A percentile compares a stretch with the other conserved stretches of the same genome.
These are phyloP conservation scores for Sterna hirundo DNA, from an alignment of 2,113 vertebrate genomes.

Conservation along the genomic window DNA sequence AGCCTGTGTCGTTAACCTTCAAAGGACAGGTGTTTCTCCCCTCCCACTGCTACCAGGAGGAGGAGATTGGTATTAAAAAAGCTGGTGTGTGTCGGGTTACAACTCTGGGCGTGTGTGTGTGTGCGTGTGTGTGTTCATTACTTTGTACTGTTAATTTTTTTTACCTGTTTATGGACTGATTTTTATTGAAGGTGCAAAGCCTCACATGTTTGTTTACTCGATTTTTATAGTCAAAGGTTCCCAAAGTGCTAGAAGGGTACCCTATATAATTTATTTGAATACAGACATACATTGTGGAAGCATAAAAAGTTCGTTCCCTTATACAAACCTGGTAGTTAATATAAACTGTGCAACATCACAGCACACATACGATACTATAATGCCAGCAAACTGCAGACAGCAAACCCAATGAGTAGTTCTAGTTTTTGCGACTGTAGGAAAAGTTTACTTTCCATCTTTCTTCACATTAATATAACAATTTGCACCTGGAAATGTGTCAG, in stretches of 20 bases:
- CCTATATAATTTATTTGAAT: background rate
- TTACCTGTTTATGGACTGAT: background rate
- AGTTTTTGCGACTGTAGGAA: background rate
- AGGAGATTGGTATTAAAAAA: background rate
- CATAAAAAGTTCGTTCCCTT: background rate
- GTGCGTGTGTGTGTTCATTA: background rate
- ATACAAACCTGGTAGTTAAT: background rate
- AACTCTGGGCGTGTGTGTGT: background rate
- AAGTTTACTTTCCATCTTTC: background rate
- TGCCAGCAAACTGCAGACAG: background rate
- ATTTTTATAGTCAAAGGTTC: background rate
- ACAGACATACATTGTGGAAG: background rate
- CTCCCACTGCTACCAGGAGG: background rate
- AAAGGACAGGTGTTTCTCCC: background rate
- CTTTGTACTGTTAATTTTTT: background rate
- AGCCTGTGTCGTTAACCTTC: background rate
- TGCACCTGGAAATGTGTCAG: background rate
- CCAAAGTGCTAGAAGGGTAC: background rate
- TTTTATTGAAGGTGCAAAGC: background rate
- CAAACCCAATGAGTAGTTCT: background rate
- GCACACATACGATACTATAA: background rate
- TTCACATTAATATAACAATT: background rate
- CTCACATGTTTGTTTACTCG: background rate
- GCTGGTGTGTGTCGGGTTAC: background rate
- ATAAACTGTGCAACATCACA: background rate